Evolutionary conservation across 2,113 vertebrate species (phyloP).

Genomic region (Oreochromis tanganicae): DNA sequence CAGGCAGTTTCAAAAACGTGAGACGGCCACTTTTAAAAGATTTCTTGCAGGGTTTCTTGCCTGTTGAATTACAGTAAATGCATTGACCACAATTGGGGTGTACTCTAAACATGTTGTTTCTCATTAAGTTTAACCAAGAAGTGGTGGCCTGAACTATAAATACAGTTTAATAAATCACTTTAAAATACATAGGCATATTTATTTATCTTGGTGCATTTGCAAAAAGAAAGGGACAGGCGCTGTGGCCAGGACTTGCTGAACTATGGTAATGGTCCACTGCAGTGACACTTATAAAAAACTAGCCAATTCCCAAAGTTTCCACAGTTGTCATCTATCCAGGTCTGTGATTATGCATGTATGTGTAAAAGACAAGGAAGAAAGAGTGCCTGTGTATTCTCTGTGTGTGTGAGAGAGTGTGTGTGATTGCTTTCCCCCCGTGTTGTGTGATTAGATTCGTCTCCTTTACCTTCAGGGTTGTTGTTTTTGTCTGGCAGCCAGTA

Average conservation of each 20-base stretch:
- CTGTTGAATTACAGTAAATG: neutral
- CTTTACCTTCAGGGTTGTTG: constrained; percentile 57
- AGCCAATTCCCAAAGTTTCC: constrained; percentile 59
- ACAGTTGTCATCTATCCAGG: constrained; percentile 44
- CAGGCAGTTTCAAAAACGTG: neutral
- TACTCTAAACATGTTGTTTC: constrained; percentile 27
- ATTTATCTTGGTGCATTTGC: constrained; percentile 48
- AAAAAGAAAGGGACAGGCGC: constrained; percentile 23
- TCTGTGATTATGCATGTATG: constrained; percentile 40
- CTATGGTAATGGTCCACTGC: constrained; percentile 35
- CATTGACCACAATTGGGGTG: neutral
- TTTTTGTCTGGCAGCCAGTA: constrained; percentile 53
- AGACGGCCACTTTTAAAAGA: neutral
- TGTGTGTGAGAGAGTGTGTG: neutral
- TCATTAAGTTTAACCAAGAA: constrained; percentile 19
- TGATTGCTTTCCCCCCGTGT: constrained; percentile 26
- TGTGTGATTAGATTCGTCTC: constrained; percentile 61
- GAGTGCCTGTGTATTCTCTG: constrained; percentile 9
- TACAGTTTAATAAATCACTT: constrained; percentile 11
- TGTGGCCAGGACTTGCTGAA: constrained; percentile 36
- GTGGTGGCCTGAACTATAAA: constrained; percentile 3
- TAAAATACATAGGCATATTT: constrained; percentile 37
- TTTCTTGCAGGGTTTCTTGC: neutral
- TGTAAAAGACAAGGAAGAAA: constrained; percentile 15
- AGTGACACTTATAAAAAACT: constrained; percentile 34